Percentiles rank a stretch among this genome's conserved stretches.
Evolutionary conservation across 2,888 invertebrate species (phyloP).

Genomic region (Dimorphilus gyrociliatus): DNA sequence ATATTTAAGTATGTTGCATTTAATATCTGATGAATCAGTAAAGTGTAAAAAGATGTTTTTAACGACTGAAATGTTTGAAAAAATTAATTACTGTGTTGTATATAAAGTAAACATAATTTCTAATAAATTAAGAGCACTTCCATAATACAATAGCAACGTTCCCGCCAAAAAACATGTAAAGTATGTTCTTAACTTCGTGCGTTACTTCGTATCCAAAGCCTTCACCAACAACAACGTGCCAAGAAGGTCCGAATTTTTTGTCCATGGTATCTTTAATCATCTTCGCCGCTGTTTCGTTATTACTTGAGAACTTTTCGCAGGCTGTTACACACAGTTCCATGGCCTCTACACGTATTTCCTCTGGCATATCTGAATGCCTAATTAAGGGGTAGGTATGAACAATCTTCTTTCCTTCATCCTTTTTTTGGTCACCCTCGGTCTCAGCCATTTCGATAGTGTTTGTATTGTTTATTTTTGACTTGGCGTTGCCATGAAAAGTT

Average conservation of each 20-base stretch:
- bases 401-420: slow-evolving; percentile 20
- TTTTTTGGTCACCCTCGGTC: slow-evolving; percentile 24
- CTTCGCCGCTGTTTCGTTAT: slow-evolving; percentile 75
- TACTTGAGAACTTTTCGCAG: slow-evolving; percentile 71
- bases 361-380: slow-evolving; percentile 78
- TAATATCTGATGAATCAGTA: too few species aligned
- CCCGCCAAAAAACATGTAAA: slow-evolving; percentile 54
- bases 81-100: too few species aligned
- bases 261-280: slow-evolving; percentile 89
- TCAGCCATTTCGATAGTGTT: neutral
- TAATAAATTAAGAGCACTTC: slow-evolving; percentile 52
- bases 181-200: slow-evolving; percentile 57
- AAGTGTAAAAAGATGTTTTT: too few species aligned
- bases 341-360: slow-evolving; percentile 75
- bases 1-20: too few species aligned
- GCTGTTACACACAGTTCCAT: slow-evolving; percentile 80
- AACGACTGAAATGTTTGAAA: too few species aligned
- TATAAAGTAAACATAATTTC: neutral
- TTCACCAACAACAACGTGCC: slow-evolving; percentile 90
- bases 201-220: slow-evolving; percentile 83
- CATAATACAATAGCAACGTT: slow-evolving; percentile 72
- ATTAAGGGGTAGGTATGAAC: slow-evolving; percentile 57
- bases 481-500: neutral
- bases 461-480: neutral
- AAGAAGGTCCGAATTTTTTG: slow-evolving; percentile 81